phyloP scores from a whole-genome alignment of 2,888 invertebrate species.

The Lamproptera curius region DNA sequence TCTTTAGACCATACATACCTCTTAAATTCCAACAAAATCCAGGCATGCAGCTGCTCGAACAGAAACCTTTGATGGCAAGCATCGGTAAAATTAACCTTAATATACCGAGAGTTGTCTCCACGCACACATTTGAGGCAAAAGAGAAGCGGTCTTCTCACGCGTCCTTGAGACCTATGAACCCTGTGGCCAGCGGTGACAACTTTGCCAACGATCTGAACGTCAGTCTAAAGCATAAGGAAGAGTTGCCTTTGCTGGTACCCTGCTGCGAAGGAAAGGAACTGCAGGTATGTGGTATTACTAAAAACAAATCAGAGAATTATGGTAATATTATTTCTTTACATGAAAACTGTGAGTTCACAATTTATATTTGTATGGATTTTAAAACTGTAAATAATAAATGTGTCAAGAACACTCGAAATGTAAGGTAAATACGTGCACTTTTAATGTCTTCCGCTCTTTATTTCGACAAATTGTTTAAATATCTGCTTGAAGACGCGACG shows the following conservation, averaged over 20 bases:
- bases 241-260: slow-evolving; percentile 58
- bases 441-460: no score
- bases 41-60: slow-evolving; percentile 61
- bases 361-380: no score
- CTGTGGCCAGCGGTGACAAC: slow-evolving; percentile 70
- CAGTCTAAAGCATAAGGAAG: slow-evolving; percentile 57
- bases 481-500: no score
- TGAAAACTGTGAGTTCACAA: no score
- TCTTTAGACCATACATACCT: slow-evolving; percentile 15
- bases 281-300: no score
- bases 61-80: slow-evolving; percentile 38
- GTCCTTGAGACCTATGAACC: slow-evolving; percentile 59
- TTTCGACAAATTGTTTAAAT: no score
- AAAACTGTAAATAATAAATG: no score
- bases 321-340: no score
- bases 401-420: no score
- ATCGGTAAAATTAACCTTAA: slow-evolving; percentile 43
- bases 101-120: slow-evolving; percentile 36
- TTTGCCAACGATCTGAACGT: slow-evolving; percentile 54
- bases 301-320: no score
- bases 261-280: slow-evolving; percentile 68
- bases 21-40: slow-evolving; percentile 18
- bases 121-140: slow-evolving; percentile 53
- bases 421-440: no score
- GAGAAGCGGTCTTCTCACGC: slow-evolving; percentile 57